Evolutionary conservation across 2,113 vertebrate genomes (phyloP), one percentile per base, ranked within the genome.

Genomic region (Leptosomus discolor): DNA sequence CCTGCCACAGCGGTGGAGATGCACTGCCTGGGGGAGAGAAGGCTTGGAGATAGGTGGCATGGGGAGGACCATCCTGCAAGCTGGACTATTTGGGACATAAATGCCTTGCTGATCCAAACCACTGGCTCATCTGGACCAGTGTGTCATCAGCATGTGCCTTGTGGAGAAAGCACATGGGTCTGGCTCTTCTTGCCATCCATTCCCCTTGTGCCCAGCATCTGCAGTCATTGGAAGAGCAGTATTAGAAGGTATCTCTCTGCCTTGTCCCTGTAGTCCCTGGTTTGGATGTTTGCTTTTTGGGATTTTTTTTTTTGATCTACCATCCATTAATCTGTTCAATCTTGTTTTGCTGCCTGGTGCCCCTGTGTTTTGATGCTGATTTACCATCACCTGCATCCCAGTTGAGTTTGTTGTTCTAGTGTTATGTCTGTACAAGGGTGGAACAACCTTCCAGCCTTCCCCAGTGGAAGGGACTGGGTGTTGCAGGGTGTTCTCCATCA

Each of bases 341-440:
- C 37, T 19, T 6, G 6, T 69, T 83, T 60, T 90, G 20, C 37
- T 61, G 64, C 63, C 61, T 32, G 24, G 32, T 50, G n/a, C 65
- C 51, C 56, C 34, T 0, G 0, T 69, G 51, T 23, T 81, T 56
- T 74, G 27, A 12, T 57, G 45, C 46, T 41, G 26, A 39, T 65
- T 94, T 64, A 36, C 46, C 30, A 29, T 17, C 30, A 39, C 22
- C 11, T 39, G 19, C 15, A 27, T 9, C 37, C 34, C 75, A 68
- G 61, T 19, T 46, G 53, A 75, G 46, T 34, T n/a, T 43, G 67
- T 24, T 36, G 60, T 41, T 68, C 14, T 63, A 46, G 17, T 4
- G 3, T 56, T 54, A 6, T 2, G 2, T 50, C 37, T 75, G 21
- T 30, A 16, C 0, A 1, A 75, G 37, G 16, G 45, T 5, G 43